A percentile compares a stretch with the other conserved stretches of the same genome.
phyloP scores from a whole-genome alignment of 1,140 invertebrate genomes.

The Macrocentrus cingulum region DNA sequence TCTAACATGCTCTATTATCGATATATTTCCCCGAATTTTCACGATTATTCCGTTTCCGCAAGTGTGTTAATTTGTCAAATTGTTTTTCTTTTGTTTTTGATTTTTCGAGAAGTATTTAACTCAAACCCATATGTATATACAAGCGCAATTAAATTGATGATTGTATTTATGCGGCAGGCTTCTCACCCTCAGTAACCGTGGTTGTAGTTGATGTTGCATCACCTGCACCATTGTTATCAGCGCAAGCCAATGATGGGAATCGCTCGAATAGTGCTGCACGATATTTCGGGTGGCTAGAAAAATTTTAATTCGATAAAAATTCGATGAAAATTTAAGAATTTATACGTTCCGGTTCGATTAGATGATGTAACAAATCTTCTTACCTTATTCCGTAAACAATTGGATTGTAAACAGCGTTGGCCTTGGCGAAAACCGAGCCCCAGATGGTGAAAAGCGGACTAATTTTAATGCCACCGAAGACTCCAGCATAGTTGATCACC shows the following conservation, averaged over 20 bases:
- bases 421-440: conserved; percentile 64
- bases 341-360: no score
- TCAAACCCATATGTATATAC: neutral
- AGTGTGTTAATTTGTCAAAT: neutral
- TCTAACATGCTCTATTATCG: neutral
- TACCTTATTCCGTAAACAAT: conserved; percentile 58
- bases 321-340: no score
- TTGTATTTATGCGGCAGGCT: conserved; percentile 54
- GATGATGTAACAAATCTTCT: no score
- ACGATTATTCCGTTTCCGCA: neutral
- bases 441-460: conserved; percentile 69
- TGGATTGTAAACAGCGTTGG: conserved; percentile 56
- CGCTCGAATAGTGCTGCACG: conserved; percentile 58
- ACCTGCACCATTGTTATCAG: conserved; percentile 11
- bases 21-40: neutral
- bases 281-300: conserved; percentile 66
- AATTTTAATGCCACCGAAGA: conserved; percentile 65
- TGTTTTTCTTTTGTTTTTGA: neutral
- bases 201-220: conserved; percentile 32
- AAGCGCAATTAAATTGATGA: neutral
- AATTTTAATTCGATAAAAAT: no score
- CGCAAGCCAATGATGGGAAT: conserved; percentile 21
- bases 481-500: conserved; percentile 72
- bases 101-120: neutral
- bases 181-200: conserved; percentile 51